Conservation (phyloP, 1,140 invertebrate genomes). For the Sarcophaga bullata region DNA sequence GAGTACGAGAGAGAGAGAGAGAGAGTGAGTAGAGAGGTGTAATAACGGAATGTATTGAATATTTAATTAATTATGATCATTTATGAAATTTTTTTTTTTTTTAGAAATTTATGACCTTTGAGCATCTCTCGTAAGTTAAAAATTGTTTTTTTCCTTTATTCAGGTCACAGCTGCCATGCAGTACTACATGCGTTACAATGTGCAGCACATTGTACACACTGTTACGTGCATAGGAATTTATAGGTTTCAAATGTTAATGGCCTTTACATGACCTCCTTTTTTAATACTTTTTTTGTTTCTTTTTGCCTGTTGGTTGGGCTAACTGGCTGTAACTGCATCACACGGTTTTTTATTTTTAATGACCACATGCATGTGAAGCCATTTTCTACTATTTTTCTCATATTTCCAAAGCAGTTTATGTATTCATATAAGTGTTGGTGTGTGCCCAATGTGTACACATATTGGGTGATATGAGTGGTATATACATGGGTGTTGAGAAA, state of each 20-base stretch:
- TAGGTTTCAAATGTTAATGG: neutral
- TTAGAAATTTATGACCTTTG: constrained; percentile 12
- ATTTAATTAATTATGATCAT: constrained; percentile 9
- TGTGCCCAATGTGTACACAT: too few species aligned
- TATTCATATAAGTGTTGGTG: too few species aligned
- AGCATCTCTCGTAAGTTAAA: neutral
- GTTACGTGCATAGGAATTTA: neutral
- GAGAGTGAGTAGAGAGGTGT: too few species aligned
- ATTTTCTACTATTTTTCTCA: neutral
- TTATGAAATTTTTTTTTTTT: neutral
- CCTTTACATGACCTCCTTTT: neutral
- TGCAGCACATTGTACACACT: neutral
- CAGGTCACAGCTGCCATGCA: too few species aligned
- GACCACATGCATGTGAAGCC: neutral
- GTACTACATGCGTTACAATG: neutral
- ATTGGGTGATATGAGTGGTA: too few species aligned
- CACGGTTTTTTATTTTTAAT: neutral
- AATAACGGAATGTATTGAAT: constrained; percentile 4
- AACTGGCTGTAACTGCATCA: neutral
- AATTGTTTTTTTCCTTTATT: neutral
- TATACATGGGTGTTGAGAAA: too few species aligned
- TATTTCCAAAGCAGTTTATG: neutral
- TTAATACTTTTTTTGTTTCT: too few species aligned
- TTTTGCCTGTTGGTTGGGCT: too few species aligned
- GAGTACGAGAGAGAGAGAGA: too few species aligned